Evolutionary conservation across 2,888 invertebrate genomes (phyloP), one percentile per base, ranked within the genome.

Genomic region (Plebejus argus): DNA sequence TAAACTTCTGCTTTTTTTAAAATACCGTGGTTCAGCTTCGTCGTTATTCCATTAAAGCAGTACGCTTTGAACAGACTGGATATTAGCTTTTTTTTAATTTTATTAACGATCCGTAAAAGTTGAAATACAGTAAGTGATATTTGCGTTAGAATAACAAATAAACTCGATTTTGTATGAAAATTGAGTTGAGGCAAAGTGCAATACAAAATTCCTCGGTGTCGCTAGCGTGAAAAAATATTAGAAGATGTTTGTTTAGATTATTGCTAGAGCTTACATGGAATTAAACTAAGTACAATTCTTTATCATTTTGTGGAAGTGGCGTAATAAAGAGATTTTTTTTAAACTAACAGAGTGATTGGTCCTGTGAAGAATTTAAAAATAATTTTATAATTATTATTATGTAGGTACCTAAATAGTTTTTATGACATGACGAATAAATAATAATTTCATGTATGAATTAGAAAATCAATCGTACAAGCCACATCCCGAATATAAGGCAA

Each of bases 401-500:
- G 74, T 28, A n/a, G n/a, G n/a, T n/a, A n/a, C n/a, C n/a, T n/a
- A 74, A 74, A 49, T 49, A n/a, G 39, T 53, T 23, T 76, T 66
- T 49, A 79, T 78, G 58, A 76, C 15, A 58, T 76, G 76, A 79
- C 53, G 75, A 53, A 76, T 66, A 61, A 70, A 53, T 71, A 70
- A 74, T 81, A 77, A 66, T 8, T 66, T 66, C 78, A 70, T 70
- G 53, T 79, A 78, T 71, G 72, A 76, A 79, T 77, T 77, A 78
- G 74, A 76, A 77, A 76, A 76, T 70, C 56, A 70, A 77, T 53
- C 58, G 79, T 83, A 83, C 85, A 87, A 88, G 86, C 88, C 86
- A 79, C 87, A 85, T 82, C 84, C 86, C 85, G 86, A 86, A 86
- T 85, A 85, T 88, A 89, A 89, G 90, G 89, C 89, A 86, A 85